Base-by-base conservation (phyloP, 2,888 invertebrate species). In the Nysson spinosus region DNA sequence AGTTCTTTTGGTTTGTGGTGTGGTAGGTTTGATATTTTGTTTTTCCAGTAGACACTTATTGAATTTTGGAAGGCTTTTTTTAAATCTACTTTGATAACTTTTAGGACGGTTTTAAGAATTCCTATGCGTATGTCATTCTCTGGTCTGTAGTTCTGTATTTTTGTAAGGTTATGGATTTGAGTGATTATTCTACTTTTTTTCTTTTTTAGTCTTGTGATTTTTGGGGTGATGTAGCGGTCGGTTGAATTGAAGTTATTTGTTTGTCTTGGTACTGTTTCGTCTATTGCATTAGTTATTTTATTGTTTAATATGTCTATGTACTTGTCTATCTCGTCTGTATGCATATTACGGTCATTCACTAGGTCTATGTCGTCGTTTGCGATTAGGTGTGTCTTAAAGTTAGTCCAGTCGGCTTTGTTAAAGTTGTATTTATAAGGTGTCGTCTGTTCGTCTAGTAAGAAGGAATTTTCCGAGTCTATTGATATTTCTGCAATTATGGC, bases 191-290 rank as follows among this genome's bases (percentile, higher is more conserved):
- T 7, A 1, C 26, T 34, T 52, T 43, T 43, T 17, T 17, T 11
- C 4, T 24, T 39, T 0, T 28, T 2, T 4, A 52, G 16, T 0
- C 19, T 28, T 7, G 12, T 9, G 6, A 54, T 30, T 30, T 30
- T 54, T 4, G 35, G 26, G 0, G 26, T 35, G 4, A 54, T 35
- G 37, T 20, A 54, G 35, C 19, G 43, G 20, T 43, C 43, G 0
- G 42, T 17, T 0, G 35, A 14, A n/a, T 28, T 44, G 0, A 2
- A 2, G 2, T 44, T 14, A 0, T 9, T 3, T 0, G 24, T n/a
- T 0, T 1, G 3, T 0, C 1, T 9, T 5, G 30, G 22, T 0
- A 44, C 3, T 11, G 39, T 1, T 0, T 1, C 1, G 0, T 20
- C 12, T 1, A 19, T 30, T 3, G 40, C 12, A 0, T 1, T 20